Conservation (phyloP, 2,888 invertebrate species). For the Kryphioiulus occultus region DNA sequence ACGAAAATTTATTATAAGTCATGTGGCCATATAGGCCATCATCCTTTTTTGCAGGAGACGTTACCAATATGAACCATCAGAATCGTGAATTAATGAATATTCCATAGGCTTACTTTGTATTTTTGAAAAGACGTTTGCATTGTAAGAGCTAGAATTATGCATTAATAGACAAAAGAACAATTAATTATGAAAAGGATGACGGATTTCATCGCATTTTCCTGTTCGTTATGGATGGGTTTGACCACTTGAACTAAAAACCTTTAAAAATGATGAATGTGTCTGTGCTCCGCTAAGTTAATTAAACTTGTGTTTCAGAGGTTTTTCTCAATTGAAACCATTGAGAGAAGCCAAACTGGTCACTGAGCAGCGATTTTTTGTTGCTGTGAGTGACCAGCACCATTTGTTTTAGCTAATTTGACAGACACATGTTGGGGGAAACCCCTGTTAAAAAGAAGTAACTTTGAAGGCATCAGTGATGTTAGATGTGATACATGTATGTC, state of each 20-base stretch:
- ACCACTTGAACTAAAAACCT: conserved; percentile 25
- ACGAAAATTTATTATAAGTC: not conserved
- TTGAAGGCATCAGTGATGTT: no score
- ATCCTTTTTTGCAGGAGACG: not conserved
- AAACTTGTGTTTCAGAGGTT: not conserved
- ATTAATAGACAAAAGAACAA: conserved; percentile 26
- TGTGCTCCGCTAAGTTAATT: not conserved
- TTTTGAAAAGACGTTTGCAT: not conserved
- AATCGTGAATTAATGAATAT: not conserved
- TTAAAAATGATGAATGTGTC: not conserved
- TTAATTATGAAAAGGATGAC: conserved; percentile 6
- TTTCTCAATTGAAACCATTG: not conserved
- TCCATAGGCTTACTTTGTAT: not conserved
- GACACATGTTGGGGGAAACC: no score
- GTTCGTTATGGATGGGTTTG: not conserved
- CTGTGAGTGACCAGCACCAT: no score
- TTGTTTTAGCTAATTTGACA: no score
- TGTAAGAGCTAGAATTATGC: not conserved
- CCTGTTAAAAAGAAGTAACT: no score
- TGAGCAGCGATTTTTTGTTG: not conserved
- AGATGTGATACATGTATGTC: no score
- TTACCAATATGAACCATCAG: not conserved
- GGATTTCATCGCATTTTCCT: not conserved
- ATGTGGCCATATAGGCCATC: not conserved
- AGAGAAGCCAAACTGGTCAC: not conserved